Evolutionary conservation across 2,797 vertebrate genomes (phyloP), one percentile per base, ranked within the genome.

Genomic region (Xenopus petersii): DNA sequence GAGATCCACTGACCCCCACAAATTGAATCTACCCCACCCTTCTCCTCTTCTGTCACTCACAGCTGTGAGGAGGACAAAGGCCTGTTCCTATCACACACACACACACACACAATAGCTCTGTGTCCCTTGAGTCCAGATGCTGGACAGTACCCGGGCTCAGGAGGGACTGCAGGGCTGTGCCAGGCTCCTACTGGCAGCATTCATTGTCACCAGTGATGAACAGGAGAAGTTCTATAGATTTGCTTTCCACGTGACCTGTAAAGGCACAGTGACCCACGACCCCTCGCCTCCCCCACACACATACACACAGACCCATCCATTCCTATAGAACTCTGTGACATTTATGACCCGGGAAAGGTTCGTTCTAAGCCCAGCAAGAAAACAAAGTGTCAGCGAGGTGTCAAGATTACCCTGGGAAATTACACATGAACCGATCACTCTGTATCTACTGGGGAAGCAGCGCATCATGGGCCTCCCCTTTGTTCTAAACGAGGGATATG

Each of bases 191-290:
- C 88, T 90, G 90, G 89, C 89, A 88, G 86, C 81, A 86, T 85
- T 88, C 89, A 91, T 91, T 91, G 87, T 92, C 89, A 87, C 88
- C 89, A 88, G 88, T 92, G 90, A 92, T 91, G 89, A 87, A 92
- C 89, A 88, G 90, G 89, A 89, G 87, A 84, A 84, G 86, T 91
- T 91, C 88, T 89, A 91, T 90, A 88, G 85, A 87, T 89, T 90
- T 89, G 90, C 86, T 92, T 91, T 88, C 86, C 51, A 17, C 51
- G 76, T 91, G 89, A 90, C 89, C 90, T 83, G 81, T 84, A 71
- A 82, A 86, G 87, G 80, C 65, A 1, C 64, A 74, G 75, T 86
- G 89, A 89, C 86, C 89, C 83, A 64, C 47, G 80, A 84, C 84
- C 86, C 86, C 84, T 79, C 74, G 80, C 81, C 87, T 86, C 86